These are phyloP conservation scores for Irena cyanogastra DNA, from an alignment of 2,113 vertebrate genomes.

Conservation along the genomic window DNA sequence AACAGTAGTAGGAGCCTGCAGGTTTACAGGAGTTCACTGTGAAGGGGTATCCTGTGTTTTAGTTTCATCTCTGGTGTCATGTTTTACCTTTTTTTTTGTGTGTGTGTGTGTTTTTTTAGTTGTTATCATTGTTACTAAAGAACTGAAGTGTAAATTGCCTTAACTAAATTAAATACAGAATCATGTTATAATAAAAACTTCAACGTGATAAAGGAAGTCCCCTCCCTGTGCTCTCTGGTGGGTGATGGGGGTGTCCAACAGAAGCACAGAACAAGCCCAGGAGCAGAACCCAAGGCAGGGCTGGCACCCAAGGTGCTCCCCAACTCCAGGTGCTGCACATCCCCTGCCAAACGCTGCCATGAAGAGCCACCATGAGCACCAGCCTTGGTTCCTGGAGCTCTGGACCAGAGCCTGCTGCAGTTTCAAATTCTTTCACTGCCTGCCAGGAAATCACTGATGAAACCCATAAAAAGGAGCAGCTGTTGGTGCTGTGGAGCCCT, in stretches of 20 bases:
- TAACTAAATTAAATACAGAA: conserved; percentile 72
- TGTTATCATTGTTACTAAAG: conserved; percentile 37
- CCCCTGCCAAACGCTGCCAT: not conserved
- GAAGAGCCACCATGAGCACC: not conserved
- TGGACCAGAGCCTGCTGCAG: not conserved
- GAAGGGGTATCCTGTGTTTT: conserved; percentile 57
- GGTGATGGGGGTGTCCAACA: not conserved
- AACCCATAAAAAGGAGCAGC: conserved; percentile 24
- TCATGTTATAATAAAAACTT: conserved; percentile 25
- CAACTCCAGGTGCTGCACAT: not conserved
- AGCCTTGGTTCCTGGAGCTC: not conserved
- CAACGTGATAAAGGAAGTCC: not conserved
- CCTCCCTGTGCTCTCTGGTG: not conserved
- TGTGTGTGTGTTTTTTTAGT: not conserved
- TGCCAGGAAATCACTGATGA: conserved; percentile 34
- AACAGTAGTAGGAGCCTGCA: not conserved
- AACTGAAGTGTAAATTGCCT: conserved; percentile 70
- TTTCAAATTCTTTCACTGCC: not conserved
- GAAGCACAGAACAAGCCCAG: not conserved
- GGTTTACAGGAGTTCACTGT: conserved; percentile 61
- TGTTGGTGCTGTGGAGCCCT: conserved; percentile 5
- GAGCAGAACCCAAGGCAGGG: not conserved
- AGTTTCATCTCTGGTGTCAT: conserved; percentile 56
- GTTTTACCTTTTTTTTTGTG: conserved; percentile 15
- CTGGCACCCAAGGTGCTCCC: not conserved